Conservation (phyloP, 2,113 vertebrate genomes). For the Recurvirostra avosetta region DNA sequence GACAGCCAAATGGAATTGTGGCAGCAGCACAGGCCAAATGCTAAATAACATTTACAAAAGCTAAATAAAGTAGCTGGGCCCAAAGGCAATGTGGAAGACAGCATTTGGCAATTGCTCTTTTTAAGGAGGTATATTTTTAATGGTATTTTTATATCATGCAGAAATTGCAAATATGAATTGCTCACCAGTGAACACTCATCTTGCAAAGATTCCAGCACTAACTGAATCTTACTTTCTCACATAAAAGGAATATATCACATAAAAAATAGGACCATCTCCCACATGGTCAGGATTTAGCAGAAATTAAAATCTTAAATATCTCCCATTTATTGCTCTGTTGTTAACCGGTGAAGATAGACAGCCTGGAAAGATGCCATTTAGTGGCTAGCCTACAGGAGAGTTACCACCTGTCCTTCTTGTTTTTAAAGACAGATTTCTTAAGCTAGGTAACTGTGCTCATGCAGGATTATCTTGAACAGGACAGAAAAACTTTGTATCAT, state of each 20-base stretch:
- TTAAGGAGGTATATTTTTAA: slow-evolving; percentile 28
- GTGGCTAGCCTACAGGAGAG: neutral
- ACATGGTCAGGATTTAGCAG: neutral
- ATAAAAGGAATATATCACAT: neutral
- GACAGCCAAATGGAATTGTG: neutral
- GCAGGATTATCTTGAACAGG: neutral
- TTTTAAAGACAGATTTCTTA: neutral
- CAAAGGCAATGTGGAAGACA: neutral
- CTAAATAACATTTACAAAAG: neutral
- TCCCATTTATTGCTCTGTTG: slow-evolving; percentile 17
- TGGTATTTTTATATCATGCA: slow-evolving; percentile 42
- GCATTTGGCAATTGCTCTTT: slow-evolving; percentile 39
- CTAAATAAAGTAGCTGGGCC: neutral
- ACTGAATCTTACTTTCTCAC: neutral
- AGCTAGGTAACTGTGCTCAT: neutral
- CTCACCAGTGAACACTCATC: slow-evolving; percentile 27
- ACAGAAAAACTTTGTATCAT: neutral
- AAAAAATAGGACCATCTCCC: slow-evolving; percentile 24
- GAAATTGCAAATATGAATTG: slow-evolving; percentile 48
- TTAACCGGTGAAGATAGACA: neutral
- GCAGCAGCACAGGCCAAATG: neutral
- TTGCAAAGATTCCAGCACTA: slow-evolving; percentile 1
- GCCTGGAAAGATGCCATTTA: neutral
- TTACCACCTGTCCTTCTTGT: neutral
- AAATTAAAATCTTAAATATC: slow-evolving; percentile 51